These are phyloP conservation scores for Hippocampus comes DNA, from an alignment of 2,113 vertebrate species.

Conservation along the genomic window DNA sequence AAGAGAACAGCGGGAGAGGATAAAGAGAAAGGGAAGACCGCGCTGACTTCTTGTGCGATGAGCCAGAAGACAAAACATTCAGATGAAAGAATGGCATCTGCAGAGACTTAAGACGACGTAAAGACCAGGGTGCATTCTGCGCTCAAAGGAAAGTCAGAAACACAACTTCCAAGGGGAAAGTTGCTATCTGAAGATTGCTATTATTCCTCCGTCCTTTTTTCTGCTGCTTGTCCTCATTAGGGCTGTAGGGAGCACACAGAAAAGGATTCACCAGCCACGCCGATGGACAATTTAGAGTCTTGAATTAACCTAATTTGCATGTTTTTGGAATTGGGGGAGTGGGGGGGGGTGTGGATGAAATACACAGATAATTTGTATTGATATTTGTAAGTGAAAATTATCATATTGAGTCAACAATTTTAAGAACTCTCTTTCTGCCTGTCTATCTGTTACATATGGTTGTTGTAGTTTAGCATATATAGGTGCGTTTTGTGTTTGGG, in stretches of 20 bases:
- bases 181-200: background rate
- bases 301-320: too few species aligned
- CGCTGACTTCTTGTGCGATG: constrained; percentile 12
- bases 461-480: too few species aligned
- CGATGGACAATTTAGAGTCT: too few species aligned
- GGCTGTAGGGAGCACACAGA: too few species aligned
- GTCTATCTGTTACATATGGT: too few species aligned
- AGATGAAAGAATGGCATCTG: constrained; percentile 46
- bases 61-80: constrained; percentile 35
- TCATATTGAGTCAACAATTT: too few species aligned
- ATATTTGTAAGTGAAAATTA: too few species aligned
- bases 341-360: background rate
- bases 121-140: constrained; percentile 22
- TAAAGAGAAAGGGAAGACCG: constrained; percentile 13
- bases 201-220: background rate
- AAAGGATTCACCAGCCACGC: too few species aligned
- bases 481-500: too few species aligned
- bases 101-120: constrained; percentile 19
- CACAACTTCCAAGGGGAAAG: constrained; percentile 9
- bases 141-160: background rate
- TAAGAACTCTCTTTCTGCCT: too few species aligned
- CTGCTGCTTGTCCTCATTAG: too few species aligned
- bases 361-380: too few species aligned
- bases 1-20: constrained; percentile 37
- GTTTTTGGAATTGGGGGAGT: background rate